Base-by-base conservation (phyloP, 2,113 vertebrate species). In the Melierax canorus region DNA sequence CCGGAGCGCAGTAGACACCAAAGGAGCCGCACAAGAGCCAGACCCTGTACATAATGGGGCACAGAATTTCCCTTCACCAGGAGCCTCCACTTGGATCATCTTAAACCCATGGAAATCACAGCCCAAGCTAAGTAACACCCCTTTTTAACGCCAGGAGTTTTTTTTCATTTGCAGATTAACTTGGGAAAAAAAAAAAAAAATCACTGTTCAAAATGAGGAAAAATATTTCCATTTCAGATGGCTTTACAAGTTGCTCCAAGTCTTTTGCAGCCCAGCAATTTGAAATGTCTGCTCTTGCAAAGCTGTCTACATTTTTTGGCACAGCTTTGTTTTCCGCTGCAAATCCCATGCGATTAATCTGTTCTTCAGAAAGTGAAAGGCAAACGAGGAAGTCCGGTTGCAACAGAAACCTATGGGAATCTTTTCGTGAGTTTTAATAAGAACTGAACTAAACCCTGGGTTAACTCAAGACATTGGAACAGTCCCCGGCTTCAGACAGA, bases 301-400 rank as follows among this genome's bases (percentile, higher is more conserved):
- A 93, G 72, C 86, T 64, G 80, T 95, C 97, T 95, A 38, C 51
- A 21, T 94, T 96, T 88, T 75, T 94, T 96, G 92, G 94, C 88
- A 84, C n/a, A 32, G 39, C 36, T 86, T 43, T 83, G 45, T 74
- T 94, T 86, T 91, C 91, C 30, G 3, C 69, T 91, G 84, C 87
- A 75, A 72, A 92, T 82, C 83, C 68, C 56, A 21, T 41, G 56
- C 21, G 15, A 87, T 88, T 88, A 92, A 90, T 95, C 63, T 84
- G 23, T 15, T 77, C 86, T 84, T 86, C 32, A 36, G 90, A 88
- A 90, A 95, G 75, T 12, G 15, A 86, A 95, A 90, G 51, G 85
- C 79, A 90, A 83, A 80, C 0, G 2, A 86, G 60, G 29, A 94
- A 88, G 79, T 53, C 41, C 78, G 39, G 34, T 88, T 66, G 45